Evolutionary conservation across 1,140 invertebrate genomes (phyloP), one percentile per base, ranked within the genome.

Genomic region (Lucilia sericata): DNA sequence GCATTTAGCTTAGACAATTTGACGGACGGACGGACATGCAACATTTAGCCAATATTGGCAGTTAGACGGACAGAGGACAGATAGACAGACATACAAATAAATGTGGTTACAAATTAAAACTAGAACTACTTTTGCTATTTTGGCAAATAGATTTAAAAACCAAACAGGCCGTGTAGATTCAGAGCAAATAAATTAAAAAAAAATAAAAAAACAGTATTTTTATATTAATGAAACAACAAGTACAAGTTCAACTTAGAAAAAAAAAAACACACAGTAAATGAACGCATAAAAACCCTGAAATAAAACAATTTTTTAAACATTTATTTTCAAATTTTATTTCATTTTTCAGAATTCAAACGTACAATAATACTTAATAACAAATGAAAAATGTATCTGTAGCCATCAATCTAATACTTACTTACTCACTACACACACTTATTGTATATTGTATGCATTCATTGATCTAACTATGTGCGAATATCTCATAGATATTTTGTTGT

Each of bases 81-180:
- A 60, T n/a, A 60, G 14, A 60, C 17, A 70, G 17, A 19, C 19
- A n/a, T n/a, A n/a, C n/a, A 70, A 21, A 70, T 70, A 70, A 70
- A 70, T 21, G 65, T 70, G n/a, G 65, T 25, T 21, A 21, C 65
- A 70, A 49, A 80, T 80, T 49, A 80, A 80, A 80, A 80, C 76
- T 80, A 80, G 76, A 80, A 80, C 76, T 51, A 80, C 76, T 80
- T 80, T 80, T 80, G 76, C 76, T 51, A 21, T 80, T 80, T 51
- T 80, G 76, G 76, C 76, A 80, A 47, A 80, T 80, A 70, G 19
- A 70, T 70, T 70, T 21, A 70, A 70, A n/a, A 21, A 21, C 65
- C n/a, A 70, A 70, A 19, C 65, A 21, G 60, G n/a, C 65, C 7
- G 4, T 70, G 21, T 70, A 21, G 8, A 55, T 55, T 55, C 51